Evolutionary conservation across 2,113 vertebrate species (phyloP), one percentile per base, ranked within the genome.

Genomic region (Chelonoidis abingdonii): DNA sequence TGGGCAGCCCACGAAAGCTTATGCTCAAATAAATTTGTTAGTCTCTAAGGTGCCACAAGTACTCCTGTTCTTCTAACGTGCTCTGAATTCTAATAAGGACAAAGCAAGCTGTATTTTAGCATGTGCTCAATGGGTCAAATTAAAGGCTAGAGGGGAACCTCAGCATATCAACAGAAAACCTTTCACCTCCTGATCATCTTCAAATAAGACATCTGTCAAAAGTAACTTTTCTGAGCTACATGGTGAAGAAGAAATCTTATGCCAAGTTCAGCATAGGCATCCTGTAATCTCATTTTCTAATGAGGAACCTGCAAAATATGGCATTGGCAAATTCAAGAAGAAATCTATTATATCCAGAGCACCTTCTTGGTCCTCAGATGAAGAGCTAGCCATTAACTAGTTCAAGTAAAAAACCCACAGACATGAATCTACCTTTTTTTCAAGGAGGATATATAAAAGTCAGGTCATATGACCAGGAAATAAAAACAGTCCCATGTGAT

Each of bases 271-370:
- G 59, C 59, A 1, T 19, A n/a, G 17, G 35, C 65, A 17, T 69
- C 14, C 6, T 59, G 65, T 62, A n/a, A 17, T 35, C 2, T 2
- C 76, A 29, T 2, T 59, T 92, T 89, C 82, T 6, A 69, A 59
- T 76, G 1, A 0, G 29, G 8, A 49, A 69, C 79, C 0, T 27
- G 38, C 82, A 25, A 80, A 62, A 7, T 3, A 25, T 1, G 3
- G 0, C 72, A 82, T 53, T 89, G 52, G 19, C 81, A 16, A 5
- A 87, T 12, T 27, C 65, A 69, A 49, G 86, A 38, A 80, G 14
- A 8, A 44, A 35, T 13, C 16, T 53, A 4, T 57, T 49, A 56
- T 3, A 2, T 44, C 17, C n/a, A 52, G 53, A 54, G 19, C 53
- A 59, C 29, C 24, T 12, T 29, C 11, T 59, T 59, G 57, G 7